These are phyloP conservation scores for human (Homo sapiens) DNA, from an alignment of 2,113 vertebrate genomes.

Conservation along the genomic window DNA sequence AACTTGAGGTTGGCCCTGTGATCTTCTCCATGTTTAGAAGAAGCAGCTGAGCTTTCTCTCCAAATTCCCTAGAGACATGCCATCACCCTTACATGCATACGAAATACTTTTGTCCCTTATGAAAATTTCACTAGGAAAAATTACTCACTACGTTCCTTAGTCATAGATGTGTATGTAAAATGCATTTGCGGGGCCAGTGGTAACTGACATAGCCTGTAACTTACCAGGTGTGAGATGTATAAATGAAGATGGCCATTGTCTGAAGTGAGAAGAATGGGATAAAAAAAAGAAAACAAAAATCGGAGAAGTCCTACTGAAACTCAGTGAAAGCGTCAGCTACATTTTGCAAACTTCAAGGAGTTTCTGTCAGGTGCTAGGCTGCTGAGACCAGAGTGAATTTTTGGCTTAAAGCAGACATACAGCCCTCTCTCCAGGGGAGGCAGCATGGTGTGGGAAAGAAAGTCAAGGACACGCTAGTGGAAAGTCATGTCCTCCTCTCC, in stretches of 20 bases:
- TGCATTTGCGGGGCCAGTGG: too few species aligned
- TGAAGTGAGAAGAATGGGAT: background rate
- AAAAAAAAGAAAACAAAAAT: background rate
- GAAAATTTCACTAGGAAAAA: background rate
- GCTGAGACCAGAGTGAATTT: background rate
- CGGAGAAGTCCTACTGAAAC: background rate
- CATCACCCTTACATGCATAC: background rate
- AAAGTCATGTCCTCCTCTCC: background rate
- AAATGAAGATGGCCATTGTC: background rate
- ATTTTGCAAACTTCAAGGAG: background rate
- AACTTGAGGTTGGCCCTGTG: background rate
- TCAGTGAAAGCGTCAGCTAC: background rate
- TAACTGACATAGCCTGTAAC: background rate
- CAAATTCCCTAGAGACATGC: background rate
- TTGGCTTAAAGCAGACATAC: fast-evolving
- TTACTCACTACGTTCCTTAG: background rate
- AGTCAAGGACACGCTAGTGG: background rate
- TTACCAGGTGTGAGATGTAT: background rate
- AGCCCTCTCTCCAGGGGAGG: background rate
- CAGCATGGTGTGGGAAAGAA: background rate
- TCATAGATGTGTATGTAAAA: background rate
- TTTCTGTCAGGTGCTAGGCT: background rate
- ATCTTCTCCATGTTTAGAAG: background rate
- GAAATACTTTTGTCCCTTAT: background rate
- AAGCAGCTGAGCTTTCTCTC: background rate